These are phyloP conservation scores for Eleginops maclovinus DNA, from an alignment of 2,113 vertebrate species.

Conservation along the genomic window DNA sequence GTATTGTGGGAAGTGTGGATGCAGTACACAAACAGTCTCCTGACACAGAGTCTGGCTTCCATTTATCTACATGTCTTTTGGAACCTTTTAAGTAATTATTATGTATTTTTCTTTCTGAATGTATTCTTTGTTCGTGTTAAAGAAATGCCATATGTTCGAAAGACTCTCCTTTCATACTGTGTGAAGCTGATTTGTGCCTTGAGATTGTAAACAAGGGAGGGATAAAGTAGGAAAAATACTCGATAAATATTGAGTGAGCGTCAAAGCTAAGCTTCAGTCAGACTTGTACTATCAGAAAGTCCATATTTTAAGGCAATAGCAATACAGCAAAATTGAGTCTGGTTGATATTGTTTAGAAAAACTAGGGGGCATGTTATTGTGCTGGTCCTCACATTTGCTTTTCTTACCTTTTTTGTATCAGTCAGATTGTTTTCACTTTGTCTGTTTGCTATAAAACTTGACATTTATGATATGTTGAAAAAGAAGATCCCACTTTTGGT, in stretches of 20 bases:
- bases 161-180: constrained; percentile 44
- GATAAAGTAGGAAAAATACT: not conserved
- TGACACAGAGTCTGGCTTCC: constrained; percentile 13
- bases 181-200: constrained; percentile 71
- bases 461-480: constrained; percentile 9
- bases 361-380: not conserved
- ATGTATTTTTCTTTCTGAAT: constrained; percentile 63
- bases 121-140: constrained; percentile 53
- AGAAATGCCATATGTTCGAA: constrained; percentile 28
- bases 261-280: not conserved
- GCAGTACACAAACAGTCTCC: constrained; percentile 42
- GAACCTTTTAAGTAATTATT: constrained; percentile 35
- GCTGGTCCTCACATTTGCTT: constrained; percentile 2
- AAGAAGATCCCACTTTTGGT: not conserved
- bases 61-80: constrained; percentile 23
- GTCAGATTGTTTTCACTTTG: constrained; percentile 24
- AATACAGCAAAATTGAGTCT: constrained; percentile 5
- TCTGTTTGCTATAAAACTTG: constrained; percentile 1
- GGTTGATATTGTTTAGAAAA: constrained; percentile 6
- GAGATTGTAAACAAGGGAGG: constrained; percentile 5
- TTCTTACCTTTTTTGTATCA: constrained; percentile 20
- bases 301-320: constrained; percentile 4
- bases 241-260: constrained; percentile 8
- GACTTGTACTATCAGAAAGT: constrained; percentile 13
- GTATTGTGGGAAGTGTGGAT: constrained; percentile 33